phyloP scores from a whole-genome alignment of 2,113 vertebrate genomes.

The Dicerorhinus sumatrensis region DNA sequence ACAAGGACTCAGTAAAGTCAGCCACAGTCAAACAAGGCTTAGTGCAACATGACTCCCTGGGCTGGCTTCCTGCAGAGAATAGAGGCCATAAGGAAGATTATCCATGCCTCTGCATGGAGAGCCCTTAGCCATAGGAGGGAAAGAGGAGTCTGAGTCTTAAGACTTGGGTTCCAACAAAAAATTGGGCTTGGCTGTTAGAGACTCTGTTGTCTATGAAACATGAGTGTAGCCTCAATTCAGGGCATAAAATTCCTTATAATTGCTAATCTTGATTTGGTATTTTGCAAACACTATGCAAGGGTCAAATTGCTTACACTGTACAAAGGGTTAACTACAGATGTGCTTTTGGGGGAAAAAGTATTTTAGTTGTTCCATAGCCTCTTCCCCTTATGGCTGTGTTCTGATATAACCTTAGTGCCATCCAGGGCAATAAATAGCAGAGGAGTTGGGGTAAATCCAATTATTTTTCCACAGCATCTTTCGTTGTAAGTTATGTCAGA shows the following conservation, averaged over 20 bases:
- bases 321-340: slow-evolving; percentile 56
- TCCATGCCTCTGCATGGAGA: background rate
- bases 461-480: slow-evolving; percentile 67
- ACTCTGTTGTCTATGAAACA: background rate
- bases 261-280: background rate
- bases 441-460: slow-evolving; percentile 62
- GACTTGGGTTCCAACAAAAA: background rate
- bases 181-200: background rate
- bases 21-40: background rate
- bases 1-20: background rate
- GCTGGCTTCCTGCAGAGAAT: background rate
- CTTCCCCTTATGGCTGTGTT: slow-evolving; percentile 53
- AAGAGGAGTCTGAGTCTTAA: background rate
- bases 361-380: slow-evolving; percentile 9
- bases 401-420: slow-evolving; percentile 71
- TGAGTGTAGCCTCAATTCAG: background rate
- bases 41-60: background rate
- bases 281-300: background rate
- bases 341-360: background rate
- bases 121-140: background rate
- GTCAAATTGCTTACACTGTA: background rate
- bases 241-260: background rate
- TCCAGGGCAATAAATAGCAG: slow-evolving; percentile 72
- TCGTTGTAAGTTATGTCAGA: slow-evolving; percentile 66
- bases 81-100: background rate